phyloP scores from a whole-genome alignment of 2,113 vertebrate species.

The Thalassarche chlororhynchos region DNA sequence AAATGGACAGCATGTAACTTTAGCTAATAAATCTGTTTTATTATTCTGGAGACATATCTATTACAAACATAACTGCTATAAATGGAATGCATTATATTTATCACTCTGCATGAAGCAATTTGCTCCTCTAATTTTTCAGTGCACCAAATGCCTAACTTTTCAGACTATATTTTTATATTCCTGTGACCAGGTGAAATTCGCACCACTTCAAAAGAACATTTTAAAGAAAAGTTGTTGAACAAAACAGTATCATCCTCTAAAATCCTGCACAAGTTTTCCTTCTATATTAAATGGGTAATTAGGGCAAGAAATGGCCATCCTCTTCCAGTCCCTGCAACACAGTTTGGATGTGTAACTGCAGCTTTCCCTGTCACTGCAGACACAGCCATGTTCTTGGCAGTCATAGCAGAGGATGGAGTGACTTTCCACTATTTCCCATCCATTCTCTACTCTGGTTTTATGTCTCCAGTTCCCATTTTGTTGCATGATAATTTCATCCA shows the following conservation, averaged over 20 bases:
- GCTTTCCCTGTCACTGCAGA: background rate
- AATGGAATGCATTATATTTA: background rate
- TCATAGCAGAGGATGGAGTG: background rate
- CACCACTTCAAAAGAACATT: background rate
- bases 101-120: background rate
- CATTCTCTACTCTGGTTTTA: background rate
- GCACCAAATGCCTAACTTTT: background rate
- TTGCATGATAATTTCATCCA: background rate
- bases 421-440: conserved; percentile 11
- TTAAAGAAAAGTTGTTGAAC: background rate
- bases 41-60: background rate
- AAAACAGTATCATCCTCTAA: background rate
- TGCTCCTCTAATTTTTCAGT: background rate
- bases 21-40: conserved; percentile 52
- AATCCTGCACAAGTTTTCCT: background rate
- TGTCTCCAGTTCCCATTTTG: background rate
- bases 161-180: background rate
- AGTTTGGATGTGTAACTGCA: background rate
- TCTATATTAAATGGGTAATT: background rate
- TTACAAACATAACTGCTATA: background rate
- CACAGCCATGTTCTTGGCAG: background rate
- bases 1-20: conserved; percentile 49
- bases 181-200: background rate
- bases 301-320: background rate
- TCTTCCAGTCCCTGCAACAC: background rate